phyloP scores from a whole-genome alignment of 2,888 invertebrate species.

The Drosophila neutralis region DNA sequence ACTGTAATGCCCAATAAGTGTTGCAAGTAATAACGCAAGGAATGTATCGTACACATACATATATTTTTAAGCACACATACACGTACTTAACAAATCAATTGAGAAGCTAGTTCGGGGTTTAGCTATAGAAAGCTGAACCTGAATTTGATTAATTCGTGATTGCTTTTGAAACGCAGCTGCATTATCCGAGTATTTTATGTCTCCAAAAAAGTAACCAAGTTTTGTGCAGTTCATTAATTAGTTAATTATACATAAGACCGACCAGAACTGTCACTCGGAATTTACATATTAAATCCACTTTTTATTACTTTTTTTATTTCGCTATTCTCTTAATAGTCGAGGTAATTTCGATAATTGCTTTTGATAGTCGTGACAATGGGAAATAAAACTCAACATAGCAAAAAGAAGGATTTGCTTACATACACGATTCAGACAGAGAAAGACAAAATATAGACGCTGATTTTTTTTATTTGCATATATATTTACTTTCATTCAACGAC shows the following conservation, averaged over 20 bases:
- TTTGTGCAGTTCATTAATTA: background rate
- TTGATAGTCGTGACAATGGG: background rate
- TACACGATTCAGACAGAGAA: background rate
- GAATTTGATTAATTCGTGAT: background rate
- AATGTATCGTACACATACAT: background rate
- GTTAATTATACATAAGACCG: background rate
- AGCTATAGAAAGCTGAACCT: constrained; percentile 2
- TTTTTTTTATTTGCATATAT: background rate
- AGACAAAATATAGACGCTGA: background rate
- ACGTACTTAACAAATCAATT: background rate
- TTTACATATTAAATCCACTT: background rate
- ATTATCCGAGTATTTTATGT: background rate
- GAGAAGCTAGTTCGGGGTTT: background rate
- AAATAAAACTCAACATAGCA: background rate
- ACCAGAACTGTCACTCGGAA: background rate
- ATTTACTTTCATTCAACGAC: background rate
- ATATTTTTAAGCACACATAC: background rate
- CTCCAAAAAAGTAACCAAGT: no score
- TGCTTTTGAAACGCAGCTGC: no score
- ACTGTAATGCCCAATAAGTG: background rate
- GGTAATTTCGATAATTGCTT: background rate
- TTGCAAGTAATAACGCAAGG: background rate
- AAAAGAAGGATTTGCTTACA: background rate
- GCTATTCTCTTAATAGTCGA: background rate
- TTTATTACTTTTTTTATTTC: background rate